Percentiles rank a stretch among this genome's conserved stretches.
phyloP scores from a whole-genome alignment of 1,140 invertebrate species.

The Hyposmocoma kahamanoa region DNA sequence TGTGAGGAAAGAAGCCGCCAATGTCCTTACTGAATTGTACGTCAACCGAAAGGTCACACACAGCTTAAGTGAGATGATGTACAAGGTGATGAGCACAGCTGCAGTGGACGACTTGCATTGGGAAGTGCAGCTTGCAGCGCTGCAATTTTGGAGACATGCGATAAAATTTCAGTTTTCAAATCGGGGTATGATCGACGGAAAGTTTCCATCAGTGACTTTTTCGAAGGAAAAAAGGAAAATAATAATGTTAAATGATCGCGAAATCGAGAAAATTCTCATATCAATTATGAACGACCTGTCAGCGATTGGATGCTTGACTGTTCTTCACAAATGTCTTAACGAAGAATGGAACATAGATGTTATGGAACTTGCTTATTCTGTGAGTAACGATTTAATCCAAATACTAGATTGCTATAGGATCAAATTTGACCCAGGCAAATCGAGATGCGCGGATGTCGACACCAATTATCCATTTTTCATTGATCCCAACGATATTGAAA shows the following conservation, averaged over 20 bases:
- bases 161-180: conserved; percentile 76
- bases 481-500: too few relatives aligned
- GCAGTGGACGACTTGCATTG: conserved; percentile 80
- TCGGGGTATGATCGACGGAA: conserved; percentile 83
- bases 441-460: too few relatives aligned
- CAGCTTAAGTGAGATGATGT: conserved; percentile 46
- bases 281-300: conserved; percentile 77
- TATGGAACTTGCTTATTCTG: conserved; percentile 71
- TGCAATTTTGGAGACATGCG: conserved; percentile 79
- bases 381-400: conserved; percentile 70
- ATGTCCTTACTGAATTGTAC: conserved; percentile 77
- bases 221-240: conserved; percentile 81
- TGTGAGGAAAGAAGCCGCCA: conserved; percentile 78
- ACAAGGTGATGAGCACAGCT: conserved; percentile 69
- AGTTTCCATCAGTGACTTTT: conserved; percentile 81
- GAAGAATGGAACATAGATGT: conserved; percentile 80
- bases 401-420: conserved; percentile 74
- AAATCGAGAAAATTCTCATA: conserved; percentile 76
- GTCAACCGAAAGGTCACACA: conserved; percentile 74
- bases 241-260: conserved; percentile 76
- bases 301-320: conserved; percentile 76
- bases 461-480: too few relatives aligned
- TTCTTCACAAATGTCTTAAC: conserved; percentile 74
- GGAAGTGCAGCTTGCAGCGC: conserved; percentile 80
- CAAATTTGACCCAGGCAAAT: too few relatives aligned